phyloP scores from a whole-genome alignment of 2,797 vertebrate genomes.

The Holocentrus rufus region DNA sequence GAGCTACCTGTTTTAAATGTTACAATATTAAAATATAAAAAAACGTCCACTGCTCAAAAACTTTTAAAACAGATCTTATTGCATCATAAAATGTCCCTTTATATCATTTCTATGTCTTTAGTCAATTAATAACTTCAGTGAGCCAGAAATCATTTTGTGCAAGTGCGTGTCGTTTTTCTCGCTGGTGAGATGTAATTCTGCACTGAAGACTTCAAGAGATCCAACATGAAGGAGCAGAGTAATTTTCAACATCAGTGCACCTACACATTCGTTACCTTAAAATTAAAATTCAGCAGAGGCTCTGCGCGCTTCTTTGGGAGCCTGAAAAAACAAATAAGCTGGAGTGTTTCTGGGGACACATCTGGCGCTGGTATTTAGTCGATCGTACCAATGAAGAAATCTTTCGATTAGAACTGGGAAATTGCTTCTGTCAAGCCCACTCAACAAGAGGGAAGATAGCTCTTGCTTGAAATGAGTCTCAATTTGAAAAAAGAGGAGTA shows the following conservation, averaged over 20 bases:
- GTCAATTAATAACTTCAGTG: too few species aligned
- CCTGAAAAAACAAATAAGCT: conserved; percentile 40
- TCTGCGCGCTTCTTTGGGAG: conserved; percentile 21
- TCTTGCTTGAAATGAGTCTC: conserved; percentile 71
- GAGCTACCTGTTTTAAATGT: neutral
- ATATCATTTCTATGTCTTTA: neutral
- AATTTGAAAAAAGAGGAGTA: conserved; percentile 65
- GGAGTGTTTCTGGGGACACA: conserved; percentile 55
- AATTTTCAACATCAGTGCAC: conserved; percentile 18
- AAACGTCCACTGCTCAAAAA: too few species aligned
- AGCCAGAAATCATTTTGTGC: neutral
- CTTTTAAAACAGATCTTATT: too few species aligned
- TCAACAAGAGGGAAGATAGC: conserved; percentile 62
- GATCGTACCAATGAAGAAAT: conserved; percentile 73
- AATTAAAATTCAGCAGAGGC: conserved; percentile 32
- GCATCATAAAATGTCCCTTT: neutral
- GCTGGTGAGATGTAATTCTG: neutral
- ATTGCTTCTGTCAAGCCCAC: conserved; percentile 80
- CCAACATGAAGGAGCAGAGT: conserved; percentile 14
- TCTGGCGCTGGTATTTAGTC: conserved; percentile 70
- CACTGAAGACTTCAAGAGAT: conserved; percentile 3
- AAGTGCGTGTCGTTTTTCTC: neutral
- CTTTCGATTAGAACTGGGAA: conserved; percentile 76
- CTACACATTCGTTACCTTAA: neutral
- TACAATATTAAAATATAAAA: too few species aligned